Percentiles rank a stretch among this genome's conserved stretches.
phyloP scores from a whole-genome alignment of 2,113 vertebrate species.

The Poecile atricapillus region DNA sequence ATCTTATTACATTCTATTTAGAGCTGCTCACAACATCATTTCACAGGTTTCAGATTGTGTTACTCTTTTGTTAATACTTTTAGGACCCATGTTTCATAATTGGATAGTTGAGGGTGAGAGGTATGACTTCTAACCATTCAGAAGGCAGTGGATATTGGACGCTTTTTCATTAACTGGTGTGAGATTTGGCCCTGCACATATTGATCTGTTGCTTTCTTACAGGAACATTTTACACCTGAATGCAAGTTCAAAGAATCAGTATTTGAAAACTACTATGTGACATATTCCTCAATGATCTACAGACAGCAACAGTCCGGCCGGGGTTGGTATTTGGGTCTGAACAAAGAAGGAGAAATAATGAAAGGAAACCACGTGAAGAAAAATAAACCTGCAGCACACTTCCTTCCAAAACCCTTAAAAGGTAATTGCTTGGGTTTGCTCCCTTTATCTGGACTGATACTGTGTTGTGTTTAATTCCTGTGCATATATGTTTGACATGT shows the following conservation, averaged over 20 bases:
- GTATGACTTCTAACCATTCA: neutral
- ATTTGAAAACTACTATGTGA: slow-evolving; percentile 99
- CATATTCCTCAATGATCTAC: slow-evolving; percentile 99
- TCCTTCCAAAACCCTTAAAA: slow-evolving; percentile 98
- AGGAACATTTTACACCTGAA: slow-evolving; percentile 99
- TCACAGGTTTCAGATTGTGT: neutral
- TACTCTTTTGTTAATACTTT: slow-evolving; percentile 13
- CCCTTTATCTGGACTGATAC: neutral
- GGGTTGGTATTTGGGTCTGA: slow-evolving; percentile 98
- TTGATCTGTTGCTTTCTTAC: slow-evolving; percentile 52
- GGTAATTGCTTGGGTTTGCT: slow-evolving; percentile 71
- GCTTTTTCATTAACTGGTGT: neutral
- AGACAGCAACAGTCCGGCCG: slow-evolving; percentile 97
- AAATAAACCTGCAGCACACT: slow-evolving; percentile 97
- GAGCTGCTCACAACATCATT: neutral
- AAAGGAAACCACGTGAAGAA: slow-evolving; percentile 99
- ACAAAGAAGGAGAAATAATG: slow-evolving; percentile 99
- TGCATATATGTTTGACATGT: neutral
- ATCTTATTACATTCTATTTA: neutral
- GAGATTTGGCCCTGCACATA: neutral
- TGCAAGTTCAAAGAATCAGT: slow-evolving; percentile 99
- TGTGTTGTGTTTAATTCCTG: neutral
- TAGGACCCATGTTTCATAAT: neutral
- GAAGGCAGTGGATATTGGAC: neutral
- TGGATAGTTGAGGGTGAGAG: neutral